Evolutionary conservation across 2,888 invertebrate species (phyloP).

Genomic region (Erynnis tages): DNA sequence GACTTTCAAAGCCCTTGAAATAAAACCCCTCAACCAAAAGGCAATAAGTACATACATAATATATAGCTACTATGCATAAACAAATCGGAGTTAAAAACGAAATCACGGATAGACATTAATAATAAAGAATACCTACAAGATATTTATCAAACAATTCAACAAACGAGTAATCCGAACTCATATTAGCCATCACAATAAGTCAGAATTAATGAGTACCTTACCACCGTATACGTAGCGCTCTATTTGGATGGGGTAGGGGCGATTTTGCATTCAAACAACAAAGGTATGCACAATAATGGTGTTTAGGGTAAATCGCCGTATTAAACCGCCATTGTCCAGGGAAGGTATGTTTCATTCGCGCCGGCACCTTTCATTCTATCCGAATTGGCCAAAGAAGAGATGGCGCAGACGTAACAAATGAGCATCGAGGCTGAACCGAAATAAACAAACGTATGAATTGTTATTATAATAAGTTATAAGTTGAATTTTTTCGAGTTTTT

Average conservation of each 20-base stretch:
- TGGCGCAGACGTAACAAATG: neutral
- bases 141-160: constrained; percentile 1
- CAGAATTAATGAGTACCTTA: constrained; percentile 17
- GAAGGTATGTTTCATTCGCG: constrained; percentile 69
- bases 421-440: no score
- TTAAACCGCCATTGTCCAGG: constrained; percentile 64
- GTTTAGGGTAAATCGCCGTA: constrained; percentile 61
- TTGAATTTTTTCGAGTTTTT: no score
- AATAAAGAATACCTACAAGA: neutral
- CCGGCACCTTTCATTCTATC: constrained; percentile 55
- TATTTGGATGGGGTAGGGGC: constrained; percentile 24
- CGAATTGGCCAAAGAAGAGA: constrained; percentile 31
- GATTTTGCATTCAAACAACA: constrained; percentile 36
- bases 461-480: no score
- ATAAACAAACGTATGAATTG: no score
- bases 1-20: no score
- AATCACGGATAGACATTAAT: no score
- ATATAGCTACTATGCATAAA: no score
- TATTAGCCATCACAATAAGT: constrained; percentile 15
- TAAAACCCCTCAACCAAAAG: no score
- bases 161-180: constrained; percentile 14
- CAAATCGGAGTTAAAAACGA: no score
- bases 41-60: no score
- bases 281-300: constrained; percentile 39
- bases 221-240: constrained; percentile 24